phyloP scores from a whole-genome alignment of 2,888 invertebrate genomes.

The Tetragonisca angustula region DNA sequence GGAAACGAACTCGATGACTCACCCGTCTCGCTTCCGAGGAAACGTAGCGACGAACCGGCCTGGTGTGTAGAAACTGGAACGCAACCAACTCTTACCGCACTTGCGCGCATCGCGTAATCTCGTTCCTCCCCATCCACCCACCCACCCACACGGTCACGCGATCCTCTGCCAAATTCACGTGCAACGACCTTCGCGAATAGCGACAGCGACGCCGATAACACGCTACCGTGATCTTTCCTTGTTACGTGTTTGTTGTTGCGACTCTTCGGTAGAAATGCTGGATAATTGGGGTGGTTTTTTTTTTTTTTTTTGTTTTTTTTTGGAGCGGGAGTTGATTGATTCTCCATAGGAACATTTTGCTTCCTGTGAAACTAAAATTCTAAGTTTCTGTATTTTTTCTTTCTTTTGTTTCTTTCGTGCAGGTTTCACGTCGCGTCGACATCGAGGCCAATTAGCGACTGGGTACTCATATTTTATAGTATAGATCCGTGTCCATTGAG shows the following conservation, averaged over 20 bases:
- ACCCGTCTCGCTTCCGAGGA: slow-evolving; percentile 63
- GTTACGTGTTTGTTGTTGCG: neutral
- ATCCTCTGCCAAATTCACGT: slow-evolving; percentile 43
- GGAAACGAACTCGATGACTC: slow-evolving; percentile 73
- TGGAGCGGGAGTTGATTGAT: neutral
- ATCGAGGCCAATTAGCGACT: no score
- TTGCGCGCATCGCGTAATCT: slow-evolving; percentile 69
- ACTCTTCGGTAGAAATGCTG: slow-evolving; percentile 5
- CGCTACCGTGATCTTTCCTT: slow-evolving; percentile 29
- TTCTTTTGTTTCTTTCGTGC: neutral
- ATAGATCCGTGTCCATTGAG: no score
- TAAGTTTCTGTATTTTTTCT: no score
- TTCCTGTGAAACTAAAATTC: no score
- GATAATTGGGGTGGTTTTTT: no score
- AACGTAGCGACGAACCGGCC: slow-evolving; percentile 51
- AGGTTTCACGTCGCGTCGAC: neutral
- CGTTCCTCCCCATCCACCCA: slow-evolving; percentile 46
- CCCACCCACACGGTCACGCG: slow-evolving; percentile 37
- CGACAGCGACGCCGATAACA: neutral
- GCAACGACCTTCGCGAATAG: slow-evolving; percentile 35
- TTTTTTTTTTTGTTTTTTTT: neutral
- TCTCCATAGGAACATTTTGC: neutral
- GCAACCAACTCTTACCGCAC: slow-evolving; percentile 63
- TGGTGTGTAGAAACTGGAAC: slow-evolving; percentile 1
- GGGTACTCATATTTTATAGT: no score